Conservation (phyloP, 2,888 invertebrate species). For the Cistogaster globosa region DNA sequence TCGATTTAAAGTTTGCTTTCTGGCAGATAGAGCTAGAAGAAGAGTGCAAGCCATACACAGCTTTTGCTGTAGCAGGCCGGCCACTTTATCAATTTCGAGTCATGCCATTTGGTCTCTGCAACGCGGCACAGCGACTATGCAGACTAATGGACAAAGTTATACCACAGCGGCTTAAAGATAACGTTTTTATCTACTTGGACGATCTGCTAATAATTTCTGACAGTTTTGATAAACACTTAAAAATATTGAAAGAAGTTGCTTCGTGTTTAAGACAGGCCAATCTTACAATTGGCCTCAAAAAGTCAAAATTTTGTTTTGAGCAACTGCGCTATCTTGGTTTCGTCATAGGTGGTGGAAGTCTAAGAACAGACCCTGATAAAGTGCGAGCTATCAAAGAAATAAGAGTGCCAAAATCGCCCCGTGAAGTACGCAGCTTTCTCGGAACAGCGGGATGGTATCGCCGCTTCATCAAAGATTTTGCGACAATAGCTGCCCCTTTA, state of each 20-base stretch:
- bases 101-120: constrained; percentile 32
- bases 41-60: constrained; percentile 35
- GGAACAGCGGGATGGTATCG: constrained; percentile 71
- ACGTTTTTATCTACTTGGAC: constrained; percentile 63
- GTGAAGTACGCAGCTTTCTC: constrained; percentile 69
- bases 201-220: constrained; percentile 52
- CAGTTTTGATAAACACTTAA: constrained; percentile 54
- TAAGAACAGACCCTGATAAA: constrained; percentile 46
- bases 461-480: constrained; percentile 55
- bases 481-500: constrained; percentile 28
- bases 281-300: constrained; percentile 61
- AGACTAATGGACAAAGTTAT: constrained; percentile 72
- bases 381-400: constrained; percentile 35
- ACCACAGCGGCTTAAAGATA: constrained; percentile 36
- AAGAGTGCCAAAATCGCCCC: constrained; percentile 38
- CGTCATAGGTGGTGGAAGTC: constrained; percentile 37
- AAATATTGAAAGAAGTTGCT: constrained; percentile 9
- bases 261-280: constrained; percentile 39
- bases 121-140: too few species aligned
- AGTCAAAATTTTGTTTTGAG: constrained; percentile 62
- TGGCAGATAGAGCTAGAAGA: constrained; percentile 55
- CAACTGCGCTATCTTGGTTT: constrained; percentile 50
- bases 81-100: constrained; percentile 39
- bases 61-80: constrained; percentile 46
- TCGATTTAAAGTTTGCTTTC: constrained; percentile 67